Percentiles rank a stretch among this genome's conserved stretches.
phyloP scores from a whole-genome alignment of 35 echinoderm and acorn worm species.

The Stichopus chloronotus region DNA sequence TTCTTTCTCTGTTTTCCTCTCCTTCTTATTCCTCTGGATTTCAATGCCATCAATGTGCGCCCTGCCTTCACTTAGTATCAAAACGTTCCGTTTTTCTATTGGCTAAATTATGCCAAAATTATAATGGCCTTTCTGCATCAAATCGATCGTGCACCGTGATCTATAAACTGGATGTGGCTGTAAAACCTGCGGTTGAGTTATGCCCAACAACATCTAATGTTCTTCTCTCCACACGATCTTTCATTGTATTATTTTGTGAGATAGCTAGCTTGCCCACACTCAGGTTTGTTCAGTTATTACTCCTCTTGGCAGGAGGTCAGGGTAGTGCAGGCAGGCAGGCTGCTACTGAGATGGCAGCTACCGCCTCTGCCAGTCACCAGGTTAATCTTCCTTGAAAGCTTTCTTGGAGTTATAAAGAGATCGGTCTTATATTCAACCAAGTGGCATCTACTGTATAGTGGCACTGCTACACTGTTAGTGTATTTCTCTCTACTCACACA shows the following conservation, averaged over 20 bases:
- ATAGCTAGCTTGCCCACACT: not conserved
- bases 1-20: not conserved
- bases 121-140: conserved; percentile 44
- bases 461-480: not conserved
- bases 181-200: conserved; percentile 20
- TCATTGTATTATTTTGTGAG: conserved; percentile 53
- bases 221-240: conserved; percentile 26
- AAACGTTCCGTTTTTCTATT: conserved; percentile 37
- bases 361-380: not conserved
- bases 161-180: conserved; percentile 21
- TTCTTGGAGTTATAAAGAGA: conserved; percentile 20
- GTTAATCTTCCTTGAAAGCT: conserved; percentile 52
- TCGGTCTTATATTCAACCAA: conserved; percentile 34
- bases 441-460: conserved; percentile 6
- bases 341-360: not conserved
- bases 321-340: not conserved
- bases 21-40: not conserved
- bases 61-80: not conserved
- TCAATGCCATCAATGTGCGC: not conserved
- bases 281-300: conserved; percentile 37
- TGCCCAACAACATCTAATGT: conserved; percentile 33
- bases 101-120: conserved; percentile 50
- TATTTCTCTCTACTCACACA: not conserved
- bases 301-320: conserved; percentile 43
- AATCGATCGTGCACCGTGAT: conserved; percentile 20